A percentile compares a stretch with the other conserved stretches of the same genome.
These are phyloP conservation scores for Chamaedrilus cognettii DNA, from an alignment of 2,888 invertebrate genomes.

Conservation along the genomic window DNA sequence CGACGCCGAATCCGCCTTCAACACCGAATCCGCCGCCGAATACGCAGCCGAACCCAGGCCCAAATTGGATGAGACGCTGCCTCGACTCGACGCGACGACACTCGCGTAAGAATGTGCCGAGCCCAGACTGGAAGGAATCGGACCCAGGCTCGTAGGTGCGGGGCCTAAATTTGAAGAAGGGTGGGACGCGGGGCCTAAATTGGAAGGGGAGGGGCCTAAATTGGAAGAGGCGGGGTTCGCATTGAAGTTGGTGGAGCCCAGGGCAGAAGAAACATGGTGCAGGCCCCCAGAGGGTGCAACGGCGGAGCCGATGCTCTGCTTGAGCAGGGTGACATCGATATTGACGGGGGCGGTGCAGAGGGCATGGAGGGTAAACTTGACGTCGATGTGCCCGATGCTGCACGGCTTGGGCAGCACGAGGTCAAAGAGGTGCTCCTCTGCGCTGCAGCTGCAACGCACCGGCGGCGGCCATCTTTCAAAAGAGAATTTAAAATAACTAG, in stretches of 20 bases:
- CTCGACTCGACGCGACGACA: background rate
- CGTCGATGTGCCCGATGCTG: constrained; percentile 84
- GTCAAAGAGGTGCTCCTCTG: constrained; percentile 92
- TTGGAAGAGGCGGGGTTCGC: too few species aligned
- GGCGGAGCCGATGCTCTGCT: constrained; percentile 71
- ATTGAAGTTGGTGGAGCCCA: too few species aligned
- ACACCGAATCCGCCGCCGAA: too few species aligned
- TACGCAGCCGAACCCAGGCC: too few species aligned
- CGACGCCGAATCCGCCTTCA: too few species aligned
- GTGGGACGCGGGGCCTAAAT: background rate
- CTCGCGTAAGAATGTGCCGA: too few species aligned
- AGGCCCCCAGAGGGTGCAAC: constrained; percentile 48
- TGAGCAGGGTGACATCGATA: constrained; percentile 74
- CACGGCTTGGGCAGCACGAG: constrained; percentile 76
- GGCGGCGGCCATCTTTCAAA: too few species aligned
- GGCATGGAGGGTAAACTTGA: constrained; percentile 80
- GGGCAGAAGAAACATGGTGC: too few species aligned
- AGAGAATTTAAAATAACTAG: background rate
- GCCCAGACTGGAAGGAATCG: too few species aligned
- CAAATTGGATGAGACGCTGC: too few species aligned
- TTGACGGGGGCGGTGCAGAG: constrained; percentile 76
- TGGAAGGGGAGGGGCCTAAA: background rate
- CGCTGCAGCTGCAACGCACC: constrained; percentile 68
- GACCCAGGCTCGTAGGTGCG: background rate
- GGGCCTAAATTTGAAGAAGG: background rate